Base-by-base conservation (phyloP, 2,113 vertebrate genomes). In the Ptilonorhynchus violaceus region DNA sequence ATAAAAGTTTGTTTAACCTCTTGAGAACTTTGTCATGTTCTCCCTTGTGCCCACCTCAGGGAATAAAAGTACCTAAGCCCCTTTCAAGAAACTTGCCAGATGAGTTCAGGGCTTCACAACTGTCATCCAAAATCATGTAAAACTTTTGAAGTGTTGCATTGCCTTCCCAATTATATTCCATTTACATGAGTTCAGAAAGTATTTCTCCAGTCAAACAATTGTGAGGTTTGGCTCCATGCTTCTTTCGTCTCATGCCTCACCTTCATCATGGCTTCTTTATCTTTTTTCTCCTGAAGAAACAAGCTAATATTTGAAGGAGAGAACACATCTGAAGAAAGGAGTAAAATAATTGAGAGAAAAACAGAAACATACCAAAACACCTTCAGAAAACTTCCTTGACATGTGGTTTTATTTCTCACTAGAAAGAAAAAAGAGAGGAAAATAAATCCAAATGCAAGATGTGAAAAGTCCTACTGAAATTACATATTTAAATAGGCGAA, bases 51-150 rank as follows among this genome's bases (percentile, higher is more conserved):
- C 21, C 24, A 21, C 3, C 35, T 88, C 25, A 10, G 25, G 5
- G n/a, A n/a, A 42, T 15, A 30, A 67, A 52, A 42, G 8, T 24
- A 21, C 42, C 31, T 49, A 58, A 58, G 20, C 1, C 8, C 4
- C 7, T 58, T 58, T 42, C 0, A 3, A 67, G 11, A 50, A 35
- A 35, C 25, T 58, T 59, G 9, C 35, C 1, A 6, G 13, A 11
- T 0, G 1, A 31, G 13, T 31, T 31, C 0, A 1, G 30, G 10
- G 10, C 42, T 50, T 85, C 58, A 35, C 7, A 67, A 7, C 16
- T 17, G 5, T 39, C 23, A 60, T 5, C 1, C 9, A n/a, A 78
- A 92, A 41, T 78, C 0, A 16, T 19, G 11, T 24, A 94, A 78
- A 74, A 6, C 2, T 62, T 72, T 23, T 56, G 10, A 74, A 16